Percentiles rank a stretch among this genome's conserved stretches.
phyloP scores from a whole-genome alignment of 2,797 vertebrate genomes.

The Pseudochaenichthys georgianus region DNA sequence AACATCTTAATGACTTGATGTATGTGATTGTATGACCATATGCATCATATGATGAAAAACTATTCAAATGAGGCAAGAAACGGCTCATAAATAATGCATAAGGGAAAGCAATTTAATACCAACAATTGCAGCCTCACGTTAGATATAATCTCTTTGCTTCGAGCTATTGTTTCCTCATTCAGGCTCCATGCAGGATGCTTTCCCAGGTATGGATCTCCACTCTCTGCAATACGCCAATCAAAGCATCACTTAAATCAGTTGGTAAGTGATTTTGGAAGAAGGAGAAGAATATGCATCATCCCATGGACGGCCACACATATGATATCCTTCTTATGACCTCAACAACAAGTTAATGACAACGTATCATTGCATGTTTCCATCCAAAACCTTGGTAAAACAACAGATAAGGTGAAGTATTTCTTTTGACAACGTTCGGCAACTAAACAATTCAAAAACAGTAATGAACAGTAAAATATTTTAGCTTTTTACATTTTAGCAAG shows the following conservation, averaged over 20 bases:
- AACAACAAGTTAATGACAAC: no score
- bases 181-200: background rate
- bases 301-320: background rate
- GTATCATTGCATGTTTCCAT: no score
- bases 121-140: slow-evolving; percentile 27
- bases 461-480: background rate
- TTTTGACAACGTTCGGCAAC: no score
- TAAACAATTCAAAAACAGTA: no score
- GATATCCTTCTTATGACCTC: background rate
- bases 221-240: background rate
- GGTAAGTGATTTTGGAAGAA: background rate
- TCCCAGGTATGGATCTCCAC: slow-evolving; percentile 7
- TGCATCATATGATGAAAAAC: slow-evolving; percentile 51
- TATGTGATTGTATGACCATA: background rate
- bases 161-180: slow-evolving; percentile 32
- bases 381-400: no score
- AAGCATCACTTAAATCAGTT: slow-evolving; percentile 10
- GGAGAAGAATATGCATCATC: background rate
- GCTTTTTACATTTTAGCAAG: background rate
- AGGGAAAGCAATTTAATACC: slow-evolving; percentile 23
- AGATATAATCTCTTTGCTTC: slow-evolving; percentile 47
- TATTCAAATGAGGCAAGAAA: slow-evolving; percentile 46
- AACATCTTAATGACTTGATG: slow-evolving; percentile 6
- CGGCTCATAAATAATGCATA: slow-evolving; percentile 53
- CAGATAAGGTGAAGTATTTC: no score